Conservation (phyloP, 2,888 invertebrate species). For the Syrphus vitripennis region DNA sequence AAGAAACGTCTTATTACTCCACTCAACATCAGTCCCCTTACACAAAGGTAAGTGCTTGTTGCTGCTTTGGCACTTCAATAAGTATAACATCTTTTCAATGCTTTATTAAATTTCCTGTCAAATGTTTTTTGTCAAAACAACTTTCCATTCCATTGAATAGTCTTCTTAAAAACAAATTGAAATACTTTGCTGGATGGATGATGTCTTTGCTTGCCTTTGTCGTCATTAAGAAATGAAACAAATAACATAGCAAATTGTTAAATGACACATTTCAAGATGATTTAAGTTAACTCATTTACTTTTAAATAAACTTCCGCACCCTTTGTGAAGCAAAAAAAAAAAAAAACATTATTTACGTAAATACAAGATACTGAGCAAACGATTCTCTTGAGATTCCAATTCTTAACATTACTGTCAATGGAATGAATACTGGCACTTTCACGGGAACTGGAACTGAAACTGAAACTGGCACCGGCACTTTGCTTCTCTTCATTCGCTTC, state of each 20-base stretch:
- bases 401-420: background rate
- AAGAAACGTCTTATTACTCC: background rate
- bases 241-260: conserved; percentile 19
- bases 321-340: conserved; percentile 18
- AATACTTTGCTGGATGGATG: conserved; percentile 19
- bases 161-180: conserved; percentile 28
- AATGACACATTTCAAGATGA: conserved; percentile 14
- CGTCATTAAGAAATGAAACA: conserved; percentile 37
- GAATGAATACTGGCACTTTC: background rate
- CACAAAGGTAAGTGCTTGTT: background rate
- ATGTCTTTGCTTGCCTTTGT: background rate
- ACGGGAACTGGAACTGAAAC: background rate
- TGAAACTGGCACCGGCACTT: background rate
- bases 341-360: background rate
- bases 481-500: conserved; percentile 31
- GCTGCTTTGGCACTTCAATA: background rate
- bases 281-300: conserved; percentile 58
- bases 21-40: too few species aligned
- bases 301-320: conserved; percentile 54
- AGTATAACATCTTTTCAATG: background rate
- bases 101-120: background rate
- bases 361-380: background rate
- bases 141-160: background rate
- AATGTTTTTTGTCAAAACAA: background rate
- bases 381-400: conserved; percentile 7